phyloP scores from a whole-genome alignment of 2,113 vertebrate species.

The Haliaeetus leucogaster region DNA sequence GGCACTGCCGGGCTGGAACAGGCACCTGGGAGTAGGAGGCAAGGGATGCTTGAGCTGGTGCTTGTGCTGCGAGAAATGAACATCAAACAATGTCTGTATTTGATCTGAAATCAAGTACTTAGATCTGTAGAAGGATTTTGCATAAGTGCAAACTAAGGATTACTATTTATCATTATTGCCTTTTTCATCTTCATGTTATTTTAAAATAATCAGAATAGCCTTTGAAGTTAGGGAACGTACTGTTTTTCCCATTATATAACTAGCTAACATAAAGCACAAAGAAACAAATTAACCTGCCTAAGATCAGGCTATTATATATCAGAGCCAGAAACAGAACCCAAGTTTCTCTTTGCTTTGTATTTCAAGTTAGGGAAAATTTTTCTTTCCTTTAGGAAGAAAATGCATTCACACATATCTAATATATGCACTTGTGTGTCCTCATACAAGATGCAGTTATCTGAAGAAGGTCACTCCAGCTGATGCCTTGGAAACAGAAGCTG shows the following conservation, averaged over 20 bases:
- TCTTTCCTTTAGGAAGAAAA: background rate
- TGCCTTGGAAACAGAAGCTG: background rate
- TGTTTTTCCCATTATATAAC: constrained; percentile 11
- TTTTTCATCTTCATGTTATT: constrained; percentile 46
- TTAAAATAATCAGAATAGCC: constrained; percentile 18
- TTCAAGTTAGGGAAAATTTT: background rate
- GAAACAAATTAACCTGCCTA: background rate
- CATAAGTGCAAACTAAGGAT: constrained; percentile 51
- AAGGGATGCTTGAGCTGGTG: background rate
- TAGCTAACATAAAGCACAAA: background rate
- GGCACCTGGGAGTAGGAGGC: constrained; percentile 23
- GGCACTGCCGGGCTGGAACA: background rate
- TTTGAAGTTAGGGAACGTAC: constrained; percentile 37
- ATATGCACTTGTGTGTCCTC: background rate
- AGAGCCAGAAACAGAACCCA: background rate
- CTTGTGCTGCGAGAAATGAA: background rate
- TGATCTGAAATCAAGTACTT: constrained; percentile 35
- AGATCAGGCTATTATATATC: background rate
- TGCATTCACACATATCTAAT: background rate
- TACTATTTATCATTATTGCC: constrained; percentile 44
- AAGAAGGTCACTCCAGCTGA: background rate
- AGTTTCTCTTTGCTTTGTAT: background rate
- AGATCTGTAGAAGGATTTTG: constrained; percentile 41
- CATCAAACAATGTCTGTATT: constrained; percentile 28
- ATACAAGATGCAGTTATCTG: background rate